Conservation (phyloP, 2,797 vertebrate genomes). For the Otus scops region DNA sequence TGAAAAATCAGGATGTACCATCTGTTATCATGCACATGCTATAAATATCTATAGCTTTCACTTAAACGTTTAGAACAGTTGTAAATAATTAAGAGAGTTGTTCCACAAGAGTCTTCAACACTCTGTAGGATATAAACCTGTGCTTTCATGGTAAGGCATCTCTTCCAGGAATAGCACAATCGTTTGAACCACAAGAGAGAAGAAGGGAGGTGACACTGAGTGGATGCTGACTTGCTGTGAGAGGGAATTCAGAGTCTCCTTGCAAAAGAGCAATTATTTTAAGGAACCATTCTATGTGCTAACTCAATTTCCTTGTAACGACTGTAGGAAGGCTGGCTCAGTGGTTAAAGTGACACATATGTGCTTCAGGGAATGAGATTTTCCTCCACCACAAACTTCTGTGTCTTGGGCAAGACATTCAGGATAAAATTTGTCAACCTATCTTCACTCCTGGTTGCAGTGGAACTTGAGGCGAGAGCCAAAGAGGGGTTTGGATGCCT, state of each 20-base stretch:
- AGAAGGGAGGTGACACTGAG: background rate
- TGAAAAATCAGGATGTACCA: background rate
- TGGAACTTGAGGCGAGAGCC: background rate
- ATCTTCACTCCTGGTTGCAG: background rate
- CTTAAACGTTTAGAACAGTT: background rate
- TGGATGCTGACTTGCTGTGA: background rate
- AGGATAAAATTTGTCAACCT: background rate
- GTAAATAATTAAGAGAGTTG: background rate
- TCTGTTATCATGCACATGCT: background rate
- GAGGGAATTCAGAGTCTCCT: background rate
- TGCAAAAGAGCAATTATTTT: background rate
- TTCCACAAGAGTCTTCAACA: background rate
- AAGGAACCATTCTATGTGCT: background rate
- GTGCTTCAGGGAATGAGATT: background rate
- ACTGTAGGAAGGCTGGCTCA: background rate
- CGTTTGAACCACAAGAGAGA: background rate
- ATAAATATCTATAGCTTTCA: background rate
- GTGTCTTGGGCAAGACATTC: background rate
- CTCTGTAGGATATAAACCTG: background rate
- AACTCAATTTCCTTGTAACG: background rate
- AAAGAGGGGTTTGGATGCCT: fast-evolving
- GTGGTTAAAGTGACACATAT: background rate
- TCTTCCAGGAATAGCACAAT: too few species aligned
- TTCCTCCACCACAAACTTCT: background rate
- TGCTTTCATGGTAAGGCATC: background rate